Evolutionary conservation across 2,113 vertebrate species (phyloP).

Genomic region (Scophthalmus maximus): DNA sequence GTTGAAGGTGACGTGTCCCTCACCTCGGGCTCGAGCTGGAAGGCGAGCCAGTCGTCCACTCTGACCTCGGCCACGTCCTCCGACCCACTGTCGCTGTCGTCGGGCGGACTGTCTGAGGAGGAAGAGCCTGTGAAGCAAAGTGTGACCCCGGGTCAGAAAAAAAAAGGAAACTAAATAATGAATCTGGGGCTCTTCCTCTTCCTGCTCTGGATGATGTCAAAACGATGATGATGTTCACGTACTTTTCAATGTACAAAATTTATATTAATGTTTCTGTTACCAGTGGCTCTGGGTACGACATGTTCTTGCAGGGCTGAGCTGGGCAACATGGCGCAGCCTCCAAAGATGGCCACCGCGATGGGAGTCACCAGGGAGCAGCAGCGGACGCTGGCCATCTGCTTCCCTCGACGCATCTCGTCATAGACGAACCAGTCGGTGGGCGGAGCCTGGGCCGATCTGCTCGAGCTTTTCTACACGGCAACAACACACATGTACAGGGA

Average conservation of each 20-base stretch:
- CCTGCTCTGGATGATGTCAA: no score
- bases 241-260: no score
- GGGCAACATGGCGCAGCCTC: slow-evolving; percentile 87
- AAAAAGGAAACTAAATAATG: no score
- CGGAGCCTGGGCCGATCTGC: slow-evolving; percentile 79
- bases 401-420: slow-evolving; percentile 92
- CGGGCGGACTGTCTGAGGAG: slow-evolving; percentile 66
- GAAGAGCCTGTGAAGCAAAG: neutral
- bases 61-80: slow-evolving; percentile 83
- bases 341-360: slow-evolving; percentile 88
- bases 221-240: no score
- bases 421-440: slow-evolving; percentile 96
- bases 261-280: no score
- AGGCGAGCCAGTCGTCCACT: slow-evolving; percentile 92
- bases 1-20: neutral
- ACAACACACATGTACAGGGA: slow-evolving; percentile 3
- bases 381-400: slow-evolving; percentile 89
- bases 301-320: slow-evolving; percentile 84
- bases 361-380: slow-evolving; percentile 91
- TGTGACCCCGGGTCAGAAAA: neutral
- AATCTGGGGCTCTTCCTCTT: no score
- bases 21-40: slow-evolving; percentile 90
- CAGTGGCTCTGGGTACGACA: slow-evolving; percentile 75
- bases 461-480: slow-evolving; percentile 82
- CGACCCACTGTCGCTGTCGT: slow-evolving; percentile 89